These are phyloP conservation scores for Cacoxenus indagator DNA, from an alignment of 2,888 invertebrate genomes.

Conservation along the genomic window DNA sequence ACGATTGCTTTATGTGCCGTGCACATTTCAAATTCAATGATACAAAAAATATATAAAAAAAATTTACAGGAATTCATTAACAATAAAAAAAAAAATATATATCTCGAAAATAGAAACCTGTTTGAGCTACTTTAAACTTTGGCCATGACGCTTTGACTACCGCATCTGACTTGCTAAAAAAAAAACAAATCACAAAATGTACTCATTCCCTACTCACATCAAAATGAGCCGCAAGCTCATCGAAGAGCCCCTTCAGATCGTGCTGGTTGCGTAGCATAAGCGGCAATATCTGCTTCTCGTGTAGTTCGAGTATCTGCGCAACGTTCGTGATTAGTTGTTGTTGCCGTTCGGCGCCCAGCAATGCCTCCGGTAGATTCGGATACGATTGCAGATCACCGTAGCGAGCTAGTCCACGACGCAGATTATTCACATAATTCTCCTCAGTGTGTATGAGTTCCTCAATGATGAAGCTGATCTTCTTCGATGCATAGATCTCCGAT, in stretches of 20 bases:
- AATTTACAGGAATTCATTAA: constrained; percentile 2
- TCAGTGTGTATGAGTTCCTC: constrained; percentile 70
- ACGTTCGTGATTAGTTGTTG: constrained; percentile 86
- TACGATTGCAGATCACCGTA: constrained; percentile 58
- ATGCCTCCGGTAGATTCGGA: constrained; percentile 56
- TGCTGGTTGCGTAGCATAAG: constrained; percentile 65
- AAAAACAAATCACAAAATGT: not conserved
- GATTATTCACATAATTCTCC: constrained; percentile 66
- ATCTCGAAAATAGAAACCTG: constrained; percentile 33
- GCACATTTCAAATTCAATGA: not conserved
- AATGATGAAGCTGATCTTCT: constrained; percentile 68
- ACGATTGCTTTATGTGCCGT: not conserved
- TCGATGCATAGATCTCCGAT: constrained; percentile 66
- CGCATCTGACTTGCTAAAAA: too few relatives aligned
- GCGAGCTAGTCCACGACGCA: constrained; percentile 64
- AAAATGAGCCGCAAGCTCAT: constrained; percentile 64
- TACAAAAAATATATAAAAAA: not conserved
- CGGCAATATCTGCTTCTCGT: constrained; percentile 71
- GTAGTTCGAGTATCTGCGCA: constrained; percentile 90
- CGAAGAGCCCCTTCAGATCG: constrained; percentile 67
- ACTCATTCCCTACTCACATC: constrained; percentile 60
- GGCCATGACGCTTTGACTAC: not conserved
- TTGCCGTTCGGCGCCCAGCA: constrained; percentile 58
- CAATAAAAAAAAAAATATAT: constrained; percentile 36
- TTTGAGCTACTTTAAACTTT: constrained; percentile 34